A percentile compares a stretch with the other conserved stretches of the same genome.
Conservation (phyloP, 2,113 vertebrate genomes). For the Lophius piscatorius region DNA sequence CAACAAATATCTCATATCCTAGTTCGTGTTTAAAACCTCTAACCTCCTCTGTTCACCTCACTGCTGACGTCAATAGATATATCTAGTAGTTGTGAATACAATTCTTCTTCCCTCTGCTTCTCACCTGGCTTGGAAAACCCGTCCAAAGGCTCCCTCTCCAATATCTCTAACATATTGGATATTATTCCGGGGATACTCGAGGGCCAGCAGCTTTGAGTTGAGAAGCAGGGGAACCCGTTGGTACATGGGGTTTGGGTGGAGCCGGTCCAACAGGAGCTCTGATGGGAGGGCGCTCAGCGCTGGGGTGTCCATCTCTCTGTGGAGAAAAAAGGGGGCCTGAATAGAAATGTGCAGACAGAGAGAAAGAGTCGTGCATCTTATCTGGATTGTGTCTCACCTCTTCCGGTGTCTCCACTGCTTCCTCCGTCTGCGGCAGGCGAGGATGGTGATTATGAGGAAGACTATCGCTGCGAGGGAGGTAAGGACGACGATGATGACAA, state of each 20-base stretch:
- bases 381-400: constrained; percentile 75
- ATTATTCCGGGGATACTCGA: constrained; percentile 98
- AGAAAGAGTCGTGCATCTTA: background rate
- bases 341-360: background rate
- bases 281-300: constrained; percentile 91
- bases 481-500: constrained; percentile 88
- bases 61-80: no score
- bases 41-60: no score
- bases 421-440: constrained; percentile 84
- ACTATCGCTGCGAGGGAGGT: constrained; percentile 81
- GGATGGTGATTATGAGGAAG: constrained; percentile 79
- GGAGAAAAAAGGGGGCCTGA: background rate
- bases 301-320: constrained; percentile 81
- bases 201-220: constrained; percentile 91
- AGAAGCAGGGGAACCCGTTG: constrained; percentile 95
- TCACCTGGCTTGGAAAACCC: constrained; percentile 98
- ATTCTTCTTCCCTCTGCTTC: background rate
- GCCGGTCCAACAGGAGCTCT: constrained; percentile 92
- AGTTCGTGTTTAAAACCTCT: no score
- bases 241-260: constrained; percentile 98
- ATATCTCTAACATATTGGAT: constrained; percentile 98
- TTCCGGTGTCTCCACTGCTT: constrained; percentile 89
- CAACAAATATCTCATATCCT: no score
- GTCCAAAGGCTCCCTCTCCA: constrained; percentile 95
- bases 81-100: no score